Evolutionary conservation across 2,113 vertebrate species (phyloP).

Genomic region (Calonectris borealis): DNA sequence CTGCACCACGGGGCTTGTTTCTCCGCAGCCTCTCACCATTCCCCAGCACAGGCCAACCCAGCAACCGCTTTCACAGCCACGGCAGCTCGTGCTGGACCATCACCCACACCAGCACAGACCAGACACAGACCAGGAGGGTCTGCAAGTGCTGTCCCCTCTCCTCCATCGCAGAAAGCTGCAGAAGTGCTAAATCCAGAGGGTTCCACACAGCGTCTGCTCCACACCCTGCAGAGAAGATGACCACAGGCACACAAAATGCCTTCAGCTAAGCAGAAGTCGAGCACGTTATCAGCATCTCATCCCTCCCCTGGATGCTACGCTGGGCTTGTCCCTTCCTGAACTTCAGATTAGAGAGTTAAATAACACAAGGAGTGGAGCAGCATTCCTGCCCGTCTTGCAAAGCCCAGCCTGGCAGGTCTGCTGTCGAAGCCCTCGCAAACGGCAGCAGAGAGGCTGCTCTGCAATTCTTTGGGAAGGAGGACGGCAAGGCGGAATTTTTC

Average conservation of each 20-base stretch:
- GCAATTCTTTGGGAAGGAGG: neutral
- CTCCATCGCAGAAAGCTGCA: neutral
- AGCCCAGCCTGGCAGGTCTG: neutral
- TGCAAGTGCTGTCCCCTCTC: neutral
- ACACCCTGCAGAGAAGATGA: neutral
- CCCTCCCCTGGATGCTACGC: neutral
- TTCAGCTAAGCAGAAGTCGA: neutral
- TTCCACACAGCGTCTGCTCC: neutral
- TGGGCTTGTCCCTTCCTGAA: neutral
- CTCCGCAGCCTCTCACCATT: neutral
- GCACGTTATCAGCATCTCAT: neutral
- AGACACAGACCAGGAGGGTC: neutral
- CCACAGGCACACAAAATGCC: neutral
- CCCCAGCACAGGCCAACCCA: neutral
- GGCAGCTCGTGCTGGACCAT: neutral
- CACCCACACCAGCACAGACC: neutral
- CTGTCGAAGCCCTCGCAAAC: neutral
- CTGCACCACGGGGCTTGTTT: rapidly evolving
- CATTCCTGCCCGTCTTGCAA: neutral
- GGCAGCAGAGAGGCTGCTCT: neutral
- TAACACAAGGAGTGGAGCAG: rapidly evolving
- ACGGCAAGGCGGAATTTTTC: neutral
- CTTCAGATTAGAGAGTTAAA: neutral
- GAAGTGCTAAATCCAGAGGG: neutral
- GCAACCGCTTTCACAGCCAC: neutral